phyloP scores from a whole-genome alignment of 1,140 invertebrate species.

The Pseudomyrmex cubaensis region DNA sequence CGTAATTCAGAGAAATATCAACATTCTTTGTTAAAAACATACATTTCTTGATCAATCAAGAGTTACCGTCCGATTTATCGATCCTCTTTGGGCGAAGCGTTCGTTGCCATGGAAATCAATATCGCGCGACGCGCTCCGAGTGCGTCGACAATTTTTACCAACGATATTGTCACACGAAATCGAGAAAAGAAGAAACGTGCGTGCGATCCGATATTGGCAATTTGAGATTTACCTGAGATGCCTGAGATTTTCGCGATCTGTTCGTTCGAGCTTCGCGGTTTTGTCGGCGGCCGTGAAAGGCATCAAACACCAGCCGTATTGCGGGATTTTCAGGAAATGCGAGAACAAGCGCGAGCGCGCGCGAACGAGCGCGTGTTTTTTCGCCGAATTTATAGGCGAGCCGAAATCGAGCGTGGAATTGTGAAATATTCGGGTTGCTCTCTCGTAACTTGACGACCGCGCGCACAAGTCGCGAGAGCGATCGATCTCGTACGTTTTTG shows the following conservation, averaged over 20 bases:
- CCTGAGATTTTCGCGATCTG: slow-evolving; percentile 10
- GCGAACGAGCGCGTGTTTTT: neutral
- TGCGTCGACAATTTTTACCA: slow-evolving; percentile 35
- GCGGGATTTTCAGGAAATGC: slow-evolving; percentile 59
- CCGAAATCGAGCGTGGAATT: slow-evolving; percentile 64
- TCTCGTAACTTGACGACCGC: slow-evolving; percentile 47
- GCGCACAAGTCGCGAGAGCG: slow-evolving; percentile 42
- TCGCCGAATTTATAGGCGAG: slow-evolving; percentile 59
- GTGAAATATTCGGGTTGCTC: slow-evolving; percentile 62
- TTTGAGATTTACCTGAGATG: slow-evolving; percentile 32
- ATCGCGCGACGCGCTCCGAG: neutral
- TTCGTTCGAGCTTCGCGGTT: slow-evolving; percentile 43
- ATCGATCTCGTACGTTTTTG: neutral
- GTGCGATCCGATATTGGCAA: slow-evolving; percentile 12
- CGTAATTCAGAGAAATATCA: too few relatives aligned
- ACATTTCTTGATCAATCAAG: neutral
- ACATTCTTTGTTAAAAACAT: too few relatives aligned
- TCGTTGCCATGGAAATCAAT: slow-evolving; percentile 24
- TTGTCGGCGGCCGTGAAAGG: slow-evolving; percentile 10
- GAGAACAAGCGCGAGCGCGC: neutral
- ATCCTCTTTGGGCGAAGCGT: neutral
- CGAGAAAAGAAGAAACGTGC: slow-evolving; percentile 13
- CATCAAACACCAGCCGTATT: slow-evolving; percentile 50
- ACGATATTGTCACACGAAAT: neutral
- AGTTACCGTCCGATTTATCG: neutral